Evolutionary conservation across 2,113 vertebrate genomes (phyloP), one percentile per base, ranked within the genome.

Genomic region (Caranx melampygus): DNA sequence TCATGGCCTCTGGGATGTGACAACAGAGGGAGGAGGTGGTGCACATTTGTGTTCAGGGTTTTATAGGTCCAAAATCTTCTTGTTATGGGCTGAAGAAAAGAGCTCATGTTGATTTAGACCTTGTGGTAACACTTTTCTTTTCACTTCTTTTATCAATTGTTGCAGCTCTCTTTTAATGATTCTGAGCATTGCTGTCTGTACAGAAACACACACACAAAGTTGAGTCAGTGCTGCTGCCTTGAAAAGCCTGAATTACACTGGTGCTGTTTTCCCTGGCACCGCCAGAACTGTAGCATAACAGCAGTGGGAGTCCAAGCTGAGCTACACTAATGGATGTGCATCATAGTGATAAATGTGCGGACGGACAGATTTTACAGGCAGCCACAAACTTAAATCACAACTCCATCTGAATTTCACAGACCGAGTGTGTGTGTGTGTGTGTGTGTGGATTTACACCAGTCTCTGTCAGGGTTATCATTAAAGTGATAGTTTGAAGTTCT

Each of bases 21-120:
- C 52, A 71, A 11, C 44, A 8, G 21, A 45, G 12, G 78, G 84
- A 73, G 79, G 84, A 62, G 18, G 72, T 79, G 37, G 40, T 34
- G 12, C 47, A 45, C 75, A 33, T 70, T n/a, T 40, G 49, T 59
- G 40, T 75, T 47, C 15, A 15, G 33, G 33, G 21, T 52, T 78
- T 71, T 52, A 37, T 6, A 37, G 44, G 20, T n/a, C 34, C 40
- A 57, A 65, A 72, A 45, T 52, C 13, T 49, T 77, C n/a, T 35
- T 9, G 68, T 18, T 1, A 35, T 62, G 35, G 60, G 9, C 51
- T 21, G 21, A 52, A 52, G 20, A 52, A 10, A 52, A 52, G 20
- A 52, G n/a, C 20, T n/a, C 10, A n/a, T n/a, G 51, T 21, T 21
- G 52, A n/a, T 21, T 55, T 55, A 55, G 52, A 21, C 21, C n/a